Evolutionary conservation across 37 sponge, comb jelly and placozoan species (phyloP).

Genomic region (Petrosia ficiformis): DNA sequence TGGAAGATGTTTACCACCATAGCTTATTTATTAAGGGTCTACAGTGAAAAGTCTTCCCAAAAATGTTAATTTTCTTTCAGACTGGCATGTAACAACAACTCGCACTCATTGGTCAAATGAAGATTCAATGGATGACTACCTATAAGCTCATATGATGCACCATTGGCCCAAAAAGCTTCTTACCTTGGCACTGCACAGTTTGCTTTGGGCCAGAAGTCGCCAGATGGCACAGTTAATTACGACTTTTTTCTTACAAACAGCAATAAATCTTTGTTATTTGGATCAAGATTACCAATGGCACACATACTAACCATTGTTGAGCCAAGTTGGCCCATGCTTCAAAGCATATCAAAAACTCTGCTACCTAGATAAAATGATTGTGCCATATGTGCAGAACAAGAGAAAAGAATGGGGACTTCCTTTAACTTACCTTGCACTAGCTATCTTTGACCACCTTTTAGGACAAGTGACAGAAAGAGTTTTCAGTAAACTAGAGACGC

Average conservation of each 20-base stretch:
- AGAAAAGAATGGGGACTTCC: background rate
- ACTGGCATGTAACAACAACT: constrained; percentile 15
- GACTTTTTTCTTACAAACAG: no score
- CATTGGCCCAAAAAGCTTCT: no score
- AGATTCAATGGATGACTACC: constrained; percentile 4
- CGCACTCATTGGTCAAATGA: constrained; percentile 24
- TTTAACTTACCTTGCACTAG: background rate
- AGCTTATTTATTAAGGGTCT: background rate
- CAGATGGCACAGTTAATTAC: no score
- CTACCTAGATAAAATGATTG: background rate
- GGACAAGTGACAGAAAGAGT: constrained; percentile 13
- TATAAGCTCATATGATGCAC: no score
- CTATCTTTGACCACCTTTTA: constrained; percentile 9
- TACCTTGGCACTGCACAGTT: no score
- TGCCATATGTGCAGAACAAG: constrained; percentile 1
- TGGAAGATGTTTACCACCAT: constrained; percentile 4
- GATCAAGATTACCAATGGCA: no score
- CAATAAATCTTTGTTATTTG: no score
- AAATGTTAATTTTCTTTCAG: background rate
- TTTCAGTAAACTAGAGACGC: background rate
- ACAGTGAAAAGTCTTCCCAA: constrained; percentile 4
- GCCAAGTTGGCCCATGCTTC: no score
- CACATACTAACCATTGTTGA: no score
- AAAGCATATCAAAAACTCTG: no score
- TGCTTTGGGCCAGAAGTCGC: no score